These are phyloP conservation scores for Notarius lentiginosus DNA, from an alignment of 2,113 vertebrate genomes.

Conservation along the genomic window DNA sequence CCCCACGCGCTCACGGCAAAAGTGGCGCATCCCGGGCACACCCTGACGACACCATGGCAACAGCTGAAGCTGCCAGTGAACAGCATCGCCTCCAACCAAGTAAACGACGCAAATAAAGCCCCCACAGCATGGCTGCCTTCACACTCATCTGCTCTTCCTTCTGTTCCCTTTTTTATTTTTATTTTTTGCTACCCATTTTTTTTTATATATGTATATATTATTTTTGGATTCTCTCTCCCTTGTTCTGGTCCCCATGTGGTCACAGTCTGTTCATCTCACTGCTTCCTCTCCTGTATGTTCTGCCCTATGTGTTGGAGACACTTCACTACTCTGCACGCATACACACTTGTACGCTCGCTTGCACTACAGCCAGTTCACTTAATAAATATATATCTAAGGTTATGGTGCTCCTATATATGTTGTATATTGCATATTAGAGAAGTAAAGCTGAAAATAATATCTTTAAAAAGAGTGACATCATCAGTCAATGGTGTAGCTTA, in stretches of 20 bases:
- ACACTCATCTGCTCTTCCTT: conserved; percentile 88
- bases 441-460: not conserved
- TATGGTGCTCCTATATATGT: not conserved
- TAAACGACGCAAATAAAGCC: conserved; percentile 99
- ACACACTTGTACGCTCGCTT: not conserved
- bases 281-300: conserved; percentile 73
- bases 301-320: conserved; percentile 72
- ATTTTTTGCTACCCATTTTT: conserved; percentile 58
- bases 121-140: conserved; percentile 94
- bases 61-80: conserved; percentile 83
- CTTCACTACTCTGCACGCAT: conserved; percentile 29
- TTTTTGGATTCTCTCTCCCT: conserved; percentile 51
- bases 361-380: not conserved
- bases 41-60: conserved; percentile 86
- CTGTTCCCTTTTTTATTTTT: conserved; percentile 60
- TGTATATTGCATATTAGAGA: not conserved
- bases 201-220: not conserved
- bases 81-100: conserved; percentile 96
- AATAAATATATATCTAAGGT: not conserved
- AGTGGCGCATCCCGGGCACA: conserved; percentile 86
- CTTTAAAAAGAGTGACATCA: not conserved
- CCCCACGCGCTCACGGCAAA: conserved; percentile 92
- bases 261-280: conserved; percentile 72
- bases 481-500: not conserved
- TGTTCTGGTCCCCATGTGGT: conserved; percentile 61